Base-by-base conservation (phyloP, 2,113 vertebrate species). In the Takifugu flavidus region DNA sequence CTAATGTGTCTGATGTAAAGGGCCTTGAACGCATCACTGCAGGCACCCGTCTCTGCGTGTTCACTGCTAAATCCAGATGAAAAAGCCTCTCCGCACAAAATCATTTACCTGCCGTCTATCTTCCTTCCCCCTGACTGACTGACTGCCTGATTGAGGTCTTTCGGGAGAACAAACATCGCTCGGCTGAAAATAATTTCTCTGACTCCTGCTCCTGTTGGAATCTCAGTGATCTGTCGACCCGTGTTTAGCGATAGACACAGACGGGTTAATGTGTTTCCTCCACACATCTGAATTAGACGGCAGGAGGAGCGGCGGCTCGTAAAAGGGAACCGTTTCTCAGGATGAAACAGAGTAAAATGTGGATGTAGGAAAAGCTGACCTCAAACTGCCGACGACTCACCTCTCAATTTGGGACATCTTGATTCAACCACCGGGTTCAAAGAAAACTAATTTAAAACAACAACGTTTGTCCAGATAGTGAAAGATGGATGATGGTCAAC, bases 211-310 rank as follows among this genome's bases (percentile, higher is more conserved):
- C 39, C 28, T 31, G 70, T 65, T 74, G 59, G 52, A 79, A 62
- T 70, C 59, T 44, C 62, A 47, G 56, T 59, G 69, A 70, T 79
- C 65, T 66, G 69, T 42, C 68, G 75, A 79, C 75, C 45, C 39
- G 51, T 34, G 31, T 53, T 64, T 25, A 53, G 55, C 61, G 7
- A 62, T 56, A 57, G 61, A 76, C 61, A 12, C 53, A 13, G 64
- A 57, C 49, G 59, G 69, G 49, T 86, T 84, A 76, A 78, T 81
- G 52, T 2, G 25, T 75, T 79, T 73, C 45, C 52, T 39, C 54
- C 4, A 60, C 64, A 76, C 70, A 59, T 49, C 42, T 13, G 46
- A 70, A 49, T 59, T 57, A 29, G 53, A 53, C 39, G 42, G 13
- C 74, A 65, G 49, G 65, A 78, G 74, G n/a, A 28, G 34, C 55